Evolutionary conservation across 2,113 vertebrate species (phyloP).

Genomic region (Sturnira hondurensis): DNA sequence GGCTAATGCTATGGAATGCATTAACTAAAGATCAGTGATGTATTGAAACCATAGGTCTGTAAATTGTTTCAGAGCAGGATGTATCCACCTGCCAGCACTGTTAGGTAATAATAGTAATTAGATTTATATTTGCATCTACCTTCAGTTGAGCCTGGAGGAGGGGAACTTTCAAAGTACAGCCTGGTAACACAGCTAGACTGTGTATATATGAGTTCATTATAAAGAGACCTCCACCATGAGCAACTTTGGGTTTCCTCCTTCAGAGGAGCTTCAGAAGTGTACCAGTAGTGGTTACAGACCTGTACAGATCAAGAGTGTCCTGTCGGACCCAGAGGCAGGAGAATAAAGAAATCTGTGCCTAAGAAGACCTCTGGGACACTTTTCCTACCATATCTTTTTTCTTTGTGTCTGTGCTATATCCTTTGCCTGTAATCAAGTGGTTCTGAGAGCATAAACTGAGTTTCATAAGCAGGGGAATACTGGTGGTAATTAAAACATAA

Average conservation of each 20-base stretch:
- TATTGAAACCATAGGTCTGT: neutral
- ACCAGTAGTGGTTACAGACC: neutral
- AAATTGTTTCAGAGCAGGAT: slow-evolving; percentile 1
- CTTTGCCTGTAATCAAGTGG: neutral
- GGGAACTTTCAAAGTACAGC: neutral
- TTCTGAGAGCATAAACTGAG: neutral
- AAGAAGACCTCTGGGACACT: neutral
- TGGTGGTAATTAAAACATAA: neutral
- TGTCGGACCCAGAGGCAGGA: neutral
- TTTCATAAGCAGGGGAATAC: neutral
- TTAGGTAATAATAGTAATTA: slow-evolving; percentile 11
- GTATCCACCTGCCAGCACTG: neutral
- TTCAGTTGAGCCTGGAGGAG: neutral
- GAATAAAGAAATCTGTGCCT: neutral
- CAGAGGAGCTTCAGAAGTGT: neutral
- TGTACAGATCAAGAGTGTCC: neutral
- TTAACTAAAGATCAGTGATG: slow-evolving; percentile 10
- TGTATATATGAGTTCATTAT: neutral
- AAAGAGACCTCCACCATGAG: neutral
- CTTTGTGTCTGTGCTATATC: neutral
- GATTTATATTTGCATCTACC: slow-evolving; percentile 16
- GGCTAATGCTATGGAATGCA: neutral
- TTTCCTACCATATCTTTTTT: neutral
- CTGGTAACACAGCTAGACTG: neutral
- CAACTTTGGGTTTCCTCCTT: neutral